Percentiles rank a stretch among this genome's conserved stretches.
Evolutionary conservation across 2,797 vertebrate genomes (phyloP).

Genomic region (Malurus splendens): DNA sequence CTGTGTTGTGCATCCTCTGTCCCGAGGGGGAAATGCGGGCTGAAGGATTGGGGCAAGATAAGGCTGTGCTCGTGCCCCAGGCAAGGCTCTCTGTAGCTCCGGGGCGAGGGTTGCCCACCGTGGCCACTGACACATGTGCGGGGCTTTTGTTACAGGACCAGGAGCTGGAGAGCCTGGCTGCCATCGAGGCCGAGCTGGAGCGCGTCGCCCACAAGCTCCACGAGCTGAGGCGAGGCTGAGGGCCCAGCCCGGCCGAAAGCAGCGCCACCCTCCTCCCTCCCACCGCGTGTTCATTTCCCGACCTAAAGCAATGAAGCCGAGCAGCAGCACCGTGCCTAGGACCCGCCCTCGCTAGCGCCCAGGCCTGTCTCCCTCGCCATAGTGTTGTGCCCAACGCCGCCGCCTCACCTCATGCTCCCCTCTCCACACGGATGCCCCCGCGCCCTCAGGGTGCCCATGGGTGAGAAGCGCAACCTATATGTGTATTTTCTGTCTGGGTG

Average conservation of each 20-base stretch:
- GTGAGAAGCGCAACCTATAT: not conserved
- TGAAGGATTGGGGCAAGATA: not conserved
- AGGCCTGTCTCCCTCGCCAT: slow-evolving; percentile 10
- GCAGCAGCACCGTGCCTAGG: slow-evolving; percentile 25
- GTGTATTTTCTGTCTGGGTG: slow-evolving; percentile 21
- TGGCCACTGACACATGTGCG: fast-evolving
- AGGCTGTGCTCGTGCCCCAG: fast-evolving
- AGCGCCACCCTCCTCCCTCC: not conserved
- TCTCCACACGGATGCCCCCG: not conserved
- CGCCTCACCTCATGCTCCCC: slow-evolving; percentile 8
- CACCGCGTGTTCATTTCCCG: not conserved
- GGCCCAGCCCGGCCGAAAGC: not conserved
- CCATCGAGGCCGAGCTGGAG: slow-evolving; percentile 92
- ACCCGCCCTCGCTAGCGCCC: not conserved
- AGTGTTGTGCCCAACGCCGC: not conserved
- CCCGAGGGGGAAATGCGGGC: not conserved
- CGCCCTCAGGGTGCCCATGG: not conserved
- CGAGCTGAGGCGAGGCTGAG: slow-evolving; percentile 76
- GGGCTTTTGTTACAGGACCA: slow-evolving; percentile 67
- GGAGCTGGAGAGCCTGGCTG: slow-evolving; percentile 89
- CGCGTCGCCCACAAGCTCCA: slow-evolving; percentile 89
- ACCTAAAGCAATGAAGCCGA: not conserved
- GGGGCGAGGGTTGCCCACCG: fast-evolving
- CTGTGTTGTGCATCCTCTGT: fast-evolving
- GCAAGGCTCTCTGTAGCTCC: not conserved